Evolutionary conservation across 2,888 invertebrate genomes (phyloP).

Genomic region (Axea sp.): DNA sequence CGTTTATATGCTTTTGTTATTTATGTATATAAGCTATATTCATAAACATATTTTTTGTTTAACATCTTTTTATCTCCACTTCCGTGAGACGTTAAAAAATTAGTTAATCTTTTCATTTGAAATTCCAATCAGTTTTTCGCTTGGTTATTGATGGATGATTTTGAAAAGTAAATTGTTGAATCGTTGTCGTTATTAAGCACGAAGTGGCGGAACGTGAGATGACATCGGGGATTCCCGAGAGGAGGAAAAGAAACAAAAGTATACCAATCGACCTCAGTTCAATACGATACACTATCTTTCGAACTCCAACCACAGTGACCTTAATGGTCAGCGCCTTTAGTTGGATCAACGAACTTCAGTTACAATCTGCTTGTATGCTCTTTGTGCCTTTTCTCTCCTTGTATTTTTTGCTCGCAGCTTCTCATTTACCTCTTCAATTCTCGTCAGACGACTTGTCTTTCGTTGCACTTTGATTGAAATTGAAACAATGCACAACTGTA

Average conservation of each 20-base stretch:
- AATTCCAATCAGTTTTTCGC: conserved; percentile 13
- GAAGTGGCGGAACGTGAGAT: conserved; percentile 66
- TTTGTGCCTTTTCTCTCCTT: conserved; percentile 45
- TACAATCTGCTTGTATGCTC: conserved; percentile 61
- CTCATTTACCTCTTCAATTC: conserved; percentile 58
- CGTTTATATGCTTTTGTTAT: too few species aligned
- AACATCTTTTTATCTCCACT: too few species aligned
- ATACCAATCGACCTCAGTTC: conserved; percentile 67
- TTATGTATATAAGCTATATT: too few species aligned
- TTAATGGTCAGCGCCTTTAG: conserved; percentile 65
- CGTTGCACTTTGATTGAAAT: conserved; percentile 57
- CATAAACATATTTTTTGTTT: too few species aligned
- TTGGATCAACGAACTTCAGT: conserved; percentile 65
- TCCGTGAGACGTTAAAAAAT: conserved; percentile 19
- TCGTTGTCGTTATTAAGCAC: conserved; percentile 61
- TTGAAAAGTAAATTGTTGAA: conserved; percentile 52
- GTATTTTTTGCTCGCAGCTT: conserved; percentile 29
- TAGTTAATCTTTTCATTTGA: conserved; percentile 9
- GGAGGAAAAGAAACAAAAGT: conserved; percentile 59
- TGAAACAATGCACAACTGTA: conserved; percentile 58
- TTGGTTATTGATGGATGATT: conserved; percentile 36
- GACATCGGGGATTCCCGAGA: conserved; percentile 59
- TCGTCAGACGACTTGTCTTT: conserved; percentile 58
- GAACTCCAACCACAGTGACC: conserved; percentile 65
- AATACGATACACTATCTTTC: conserved; percentile 64